These are phyloP conservation scores for Flexamia atlantica DNA, from an alignment of 2,888 invertebrate genomes.

Conservation along the genomic window DNA sequence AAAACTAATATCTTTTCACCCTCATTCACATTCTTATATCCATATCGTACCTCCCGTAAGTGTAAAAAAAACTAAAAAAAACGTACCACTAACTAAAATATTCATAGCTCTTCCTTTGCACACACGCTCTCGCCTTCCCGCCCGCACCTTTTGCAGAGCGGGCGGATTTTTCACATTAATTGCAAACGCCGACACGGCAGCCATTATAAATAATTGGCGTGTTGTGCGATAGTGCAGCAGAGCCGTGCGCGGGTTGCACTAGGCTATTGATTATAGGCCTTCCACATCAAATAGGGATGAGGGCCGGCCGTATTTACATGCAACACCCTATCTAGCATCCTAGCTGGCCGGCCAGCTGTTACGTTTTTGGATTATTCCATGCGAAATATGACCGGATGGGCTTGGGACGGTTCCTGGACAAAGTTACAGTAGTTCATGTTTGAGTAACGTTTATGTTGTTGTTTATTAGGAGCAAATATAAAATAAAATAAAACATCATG, in stretches of 20 bases:
- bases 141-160: not conserved
- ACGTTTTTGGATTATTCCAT: not conserved
- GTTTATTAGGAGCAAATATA: too few relatives aligned
- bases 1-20: too few relatives aligned
- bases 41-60: too few relatives aligned
- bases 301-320: slow-evolving; percentile 54
- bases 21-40: too few relatives aligned
- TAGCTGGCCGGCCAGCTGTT: slow-evolving; percentile 23
- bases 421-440: too few relatives aligned
- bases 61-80: too few relatives aligned
- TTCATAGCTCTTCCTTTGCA: not conserved
- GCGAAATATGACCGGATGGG: not conserved
- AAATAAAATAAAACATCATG: too few relatives aligned
- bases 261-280: slow-evolving; percentile 55
- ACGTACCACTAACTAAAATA: not conserved
- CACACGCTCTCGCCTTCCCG: not conserved
- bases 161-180: slow-evolving; percentile 36
- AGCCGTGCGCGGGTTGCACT: slow-evolving; percentile 23
- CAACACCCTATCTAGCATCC: slow-evolving; percentile 57
- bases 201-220: slow-evolving; percentile 46
- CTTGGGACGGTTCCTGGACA: too few relatives aligned
- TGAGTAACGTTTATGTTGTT: too few relatives aligned
- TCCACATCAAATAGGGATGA: slow-evolving; percentile 59
- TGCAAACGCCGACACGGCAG: slow-evolving; percentile 5
- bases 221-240: not conserved